A percentile compares a stretch with the other conserved stretches of the same genome.
Evolutionary conservation across 2,888 invertebrate genomes (phyloP).

Genomic region (Ypsolopha scabrella): DNA sequence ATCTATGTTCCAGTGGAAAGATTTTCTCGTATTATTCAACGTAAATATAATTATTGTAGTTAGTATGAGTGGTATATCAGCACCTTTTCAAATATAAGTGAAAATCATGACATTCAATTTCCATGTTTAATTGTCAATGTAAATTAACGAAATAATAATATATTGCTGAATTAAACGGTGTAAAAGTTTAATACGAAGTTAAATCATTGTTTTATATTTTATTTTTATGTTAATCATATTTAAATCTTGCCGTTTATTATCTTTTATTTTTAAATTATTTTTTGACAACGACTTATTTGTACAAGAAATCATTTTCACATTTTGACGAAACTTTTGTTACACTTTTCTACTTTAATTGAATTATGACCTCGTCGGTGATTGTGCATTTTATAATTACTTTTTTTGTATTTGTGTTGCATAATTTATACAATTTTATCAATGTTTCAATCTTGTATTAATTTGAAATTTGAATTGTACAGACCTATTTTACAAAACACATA

Average conservation of each 20-base stretch:
- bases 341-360: conserved; percentile 12
- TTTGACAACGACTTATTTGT: conserved; percentile 2
- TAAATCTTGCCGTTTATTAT: conserved; percentile 45
- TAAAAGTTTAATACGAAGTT: not conserved
- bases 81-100: not conserved
- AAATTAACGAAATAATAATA: not conserved
- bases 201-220: not conserved
- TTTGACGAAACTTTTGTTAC: conserved; percentile 6
- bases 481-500: conserved; percentile 10
- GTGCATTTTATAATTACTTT: conserved; percentile 28
- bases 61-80: not conserved
- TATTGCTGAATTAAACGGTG: not conserved
- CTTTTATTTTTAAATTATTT: conserved; percentile 19
- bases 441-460: conserved; percentile 37
- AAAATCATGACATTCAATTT: not conserved
- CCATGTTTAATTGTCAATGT: not conserved
- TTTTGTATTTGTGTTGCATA: conserved; percentile 46
- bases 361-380: conserved; percentile 16
- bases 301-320: conserved; percentile 1
- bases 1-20: not conserved
- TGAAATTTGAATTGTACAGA: conserved; percentile 44
- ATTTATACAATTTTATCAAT: conserved; percentile 56
- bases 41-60: not conserved
- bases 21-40: not conserved
- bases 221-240: not conserved